Evolutionary conservation across 2,113 vertebrate genomes (phyloP).

Genomic region (Urocolius indicus): DNA sequence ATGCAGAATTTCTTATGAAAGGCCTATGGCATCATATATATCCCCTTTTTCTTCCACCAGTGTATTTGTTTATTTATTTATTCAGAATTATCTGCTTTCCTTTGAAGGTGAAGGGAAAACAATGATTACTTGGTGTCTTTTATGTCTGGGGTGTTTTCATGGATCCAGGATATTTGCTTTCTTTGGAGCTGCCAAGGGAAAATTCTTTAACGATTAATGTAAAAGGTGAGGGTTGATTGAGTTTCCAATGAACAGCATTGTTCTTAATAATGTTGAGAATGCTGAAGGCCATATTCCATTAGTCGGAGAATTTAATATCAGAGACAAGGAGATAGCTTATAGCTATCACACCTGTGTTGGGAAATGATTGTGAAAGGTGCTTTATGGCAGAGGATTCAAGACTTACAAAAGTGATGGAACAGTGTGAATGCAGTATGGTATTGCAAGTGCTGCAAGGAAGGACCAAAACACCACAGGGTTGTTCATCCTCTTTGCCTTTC

Average conservation of each 20-base stretch:
- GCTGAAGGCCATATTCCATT: constrained; percentile 10
- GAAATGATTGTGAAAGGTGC: not conserved
- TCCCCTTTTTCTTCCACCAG: not conserved
- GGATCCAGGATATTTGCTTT: not conserved
- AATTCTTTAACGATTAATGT: not conserved
- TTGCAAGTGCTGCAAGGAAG: not conserved
- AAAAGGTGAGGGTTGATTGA: not conserved
- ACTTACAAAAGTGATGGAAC: not conserved
- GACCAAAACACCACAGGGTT: not conserved
- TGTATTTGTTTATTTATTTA: not conserved
- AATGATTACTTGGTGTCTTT: not conserved
- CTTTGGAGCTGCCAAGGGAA: not conserved
- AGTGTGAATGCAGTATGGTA: not conserved
- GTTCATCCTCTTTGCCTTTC: not conserved
- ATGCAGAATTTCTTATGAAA: not conserved
- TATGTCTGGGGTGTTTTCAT: not conserved
- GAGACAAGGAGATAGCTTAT: not conserved
- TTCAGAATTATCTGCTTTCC: not conserved
- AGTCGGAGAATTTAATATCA: constrained; percentile 28
- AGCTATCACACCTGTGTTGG: not conserved
- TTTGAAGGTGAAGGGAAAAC: not conserved
- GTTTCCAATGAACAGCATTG: not conserved
- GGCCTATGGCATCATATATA: not conserved
- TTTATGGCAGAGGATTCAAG: not conserved
- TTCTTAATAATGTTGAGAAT: not conserved